A percentile compares a stretch with the other conserved stretches of the same genome.
Conservation (phyloP, 1,140 invertebrate species). For the Coptotermes formosanus region DNA sequence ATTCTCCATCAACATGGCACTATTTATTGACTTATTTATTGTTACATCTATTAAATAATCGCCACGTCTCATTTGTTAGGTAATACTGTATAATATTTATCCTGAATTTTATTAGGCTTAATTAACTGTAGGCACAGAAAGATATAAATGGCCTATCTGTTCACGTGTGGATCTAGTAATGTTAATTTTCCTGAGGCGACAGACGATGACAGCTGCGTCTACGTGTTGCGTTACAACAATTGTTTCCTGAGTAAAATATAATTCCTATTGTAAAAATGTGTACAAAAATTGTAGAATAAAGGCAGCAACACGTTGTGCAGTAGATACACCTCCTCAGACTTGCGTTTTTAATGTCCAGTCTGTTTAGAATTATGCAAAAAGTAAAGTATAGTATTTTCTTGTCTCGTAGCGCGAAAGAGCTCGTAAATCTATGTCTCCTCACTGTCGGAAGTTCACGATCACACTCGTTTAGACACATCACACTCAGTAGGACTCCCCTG, state of each 20-base stretch:
- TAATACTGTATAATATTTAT: not conserved
- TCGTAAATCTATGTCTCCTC: too few species aligned
- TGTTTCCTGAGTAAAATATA: not conserved
- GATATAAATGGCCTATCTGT: not conserved
- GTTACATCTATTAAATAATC: not conserved
- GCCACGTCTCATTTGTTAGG: not conserved
- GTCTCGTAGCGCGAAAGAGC: too few species aligned
- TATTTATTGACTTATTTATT: conserved; percentile 1
- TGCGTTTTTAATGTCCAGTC: not conserved
- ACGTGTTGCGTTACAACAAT: not conserved
- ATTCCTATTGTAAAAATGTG: conserved; percentile 9
- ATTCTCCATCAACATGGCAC: not conserved
- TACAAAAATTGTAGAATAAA: not conserved
- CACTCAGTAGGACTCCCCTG: too few species aligned
- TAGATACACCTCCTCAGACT: not conserved
- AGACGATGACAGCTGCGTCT: not conserved
- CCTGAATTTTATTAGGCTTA: not conserved
- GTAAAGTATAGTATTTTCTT: too few species aligned
- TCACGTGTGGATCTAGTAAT: not conserved
- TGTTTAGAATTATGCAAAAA: too few species aligned
- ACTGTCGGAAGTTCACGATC: too few species aligned
- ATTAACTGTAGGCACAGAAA: not conserved
- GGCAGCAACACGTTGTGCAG: not conserved
- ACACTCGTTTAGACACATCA: too few species aligned
- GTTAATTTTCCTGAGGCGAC: not conserved